A percentile compares a stretch with the other conserved stretches of the same genome.
phyloP scores from a whole-genome alignment of 1,140 invertebrate species.

The Trichonephila clavata region DNA sequence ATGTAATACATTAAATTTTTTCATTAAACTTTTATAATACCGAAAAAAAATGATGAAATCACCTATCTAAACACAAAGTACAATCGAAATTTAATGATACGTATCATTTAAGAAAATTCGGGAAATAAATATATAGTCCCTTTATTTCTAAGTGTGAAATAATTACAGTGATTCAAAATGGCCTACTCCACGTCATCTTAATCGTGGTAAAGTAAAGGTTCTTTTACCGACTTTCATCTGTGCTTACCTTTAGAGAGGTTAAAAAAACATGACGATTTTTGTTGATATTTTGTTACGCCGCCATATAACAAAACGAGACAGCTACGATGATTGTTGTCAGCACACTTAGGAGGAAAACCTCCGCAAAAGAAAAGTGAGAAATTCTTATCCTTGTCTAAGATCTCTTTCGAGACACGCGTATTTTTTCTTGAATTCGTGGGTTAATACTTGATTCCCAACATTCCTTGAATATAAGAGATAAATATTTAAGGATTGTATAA shows the following conservation, averaged over 20 bases:
- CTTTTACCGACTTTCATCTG: conserved; percentile 49
- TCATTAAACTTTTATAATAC: background rate
- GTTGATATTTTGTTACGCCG: background rate
- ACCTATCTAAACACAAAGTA: background rate
- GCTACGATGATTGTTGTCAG: conserved; percentile 29
- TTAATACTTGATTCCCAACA: background rate
- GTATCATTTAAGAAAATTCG: background rate
- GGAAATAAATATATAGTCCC: background rate
- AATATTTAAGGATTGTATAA: too few relatives aligned
- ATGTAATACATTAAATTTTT: background rate
- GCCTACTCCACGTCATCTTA: conserved; percentile 54
- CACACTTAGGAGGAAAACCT: background rate
- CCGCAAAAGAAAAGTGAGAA: background rate
- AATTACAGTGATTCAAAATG: conserved; percentile 62
- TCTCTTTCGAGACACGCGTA: background rate
- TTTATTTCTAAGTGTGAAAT: conserved; percentile 30
- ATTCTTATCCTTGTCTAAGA: background rate
- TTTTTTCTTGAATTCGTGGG: background rate
- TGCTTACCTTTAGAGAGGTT: background rate
- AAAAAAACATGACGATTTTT: background rate
- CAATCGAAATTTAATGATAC: background rate
- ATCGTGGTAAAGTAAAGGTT: conserved; percentile 53
- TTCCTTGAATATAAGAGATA: too few relatives aligned
- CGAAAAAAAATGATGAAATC: background rate
- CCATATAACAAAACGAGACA: conserved; percentile 19